phyloP scores from a whole-genome alignment of 2,797 vertebrate genomes.

The Brachyalestes nurse region DNA sequence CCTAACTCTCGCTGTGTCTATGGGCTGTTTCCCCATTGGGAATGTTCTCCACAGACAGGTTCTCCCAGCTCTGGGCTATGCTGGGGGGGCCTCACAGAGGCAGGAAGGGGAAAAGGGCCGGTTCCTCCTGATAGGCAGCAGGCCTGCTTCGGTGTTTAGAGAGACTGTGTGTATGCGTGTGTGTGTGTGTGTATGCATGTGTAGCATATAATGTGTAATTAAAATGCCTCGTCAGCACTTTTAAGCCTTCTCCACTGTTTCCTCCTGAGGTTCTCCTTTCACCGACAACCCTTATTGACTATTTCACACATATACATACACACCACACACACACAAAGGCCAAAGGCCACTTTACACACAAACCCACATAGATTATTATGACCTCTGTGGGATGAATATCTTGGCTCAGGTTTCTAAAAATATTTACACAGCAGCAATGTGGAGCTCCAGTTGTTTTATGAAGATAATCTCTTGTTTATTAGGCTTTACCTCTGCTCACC shows the following conservation, averaged over 20 bases:
- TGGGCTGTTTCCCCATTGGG: constrained; percentile 1
- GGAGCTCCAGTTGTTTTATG: constrained; percentile 28
- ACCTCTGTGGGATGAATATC: constrained; percentile 54
- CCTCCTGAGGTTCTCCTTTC: constrained; percentile 59
- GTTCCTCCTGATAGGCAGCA: constrained; percentile 86
- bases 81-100: constrained; percentile 56
- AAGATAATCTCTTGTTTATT: constrained; percentile 39
- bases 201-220: constrained; percentile 50
- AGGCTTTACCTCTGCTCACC: constrained; percentile 13
- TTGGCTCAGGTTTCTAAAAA: constrained; percentile 43
- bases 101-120: constrained; percentile 87
- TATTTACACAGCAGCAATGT: constrained; percentile 43
- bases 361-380: not conserved
- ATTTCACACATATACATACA: not conserved
- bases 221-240: constrained; percentile 81
- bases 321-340: constrained; percentile 14
- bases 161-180: constrained; percentile 49
- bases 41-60: constrained; percentile 23
- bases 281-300: constrained; percentile 1
- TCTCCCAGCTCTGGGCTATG: constrained; percentile 19
- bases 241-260: constrained; percentile 79
- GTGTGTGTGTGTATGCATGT: constrained; percentile 30
- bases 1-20: not conserved
- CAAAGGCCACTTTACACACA: constrained; percentile 12
- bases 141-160: constrained; percentile 64